Evolutionary conservation across 64 coral and sea anemone species (phyloP).

Genomic region (Dendronephthya gigantea): DNA sequence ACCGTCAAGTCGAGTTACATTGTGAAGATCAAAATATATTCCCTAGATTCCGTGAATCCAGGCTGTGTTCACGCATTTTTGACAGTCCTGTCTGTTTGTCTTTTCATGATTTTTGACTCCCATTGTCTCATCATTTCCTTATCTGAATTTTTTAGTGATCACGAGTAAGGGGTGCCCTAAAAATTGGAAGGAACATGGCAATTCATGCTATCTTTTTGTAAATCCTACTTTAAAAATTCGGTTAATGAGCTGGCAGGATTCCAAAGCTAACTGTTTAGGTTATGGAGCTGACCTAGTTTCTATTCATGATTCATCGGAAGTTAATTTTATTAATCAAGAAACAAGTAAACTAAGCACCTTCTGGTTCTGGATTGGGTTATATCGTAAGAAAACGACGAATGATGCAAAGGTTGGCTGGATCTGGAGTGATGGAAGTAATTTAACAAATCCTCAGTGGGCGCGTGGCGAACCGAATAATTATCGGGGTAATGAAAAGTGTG

Average conservation of each 20-base stretch:
- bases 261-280: neutral
- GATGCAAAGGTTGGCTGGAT: slow-evolving; percentile 6
- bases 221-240: neutral
- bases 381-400: neutral
- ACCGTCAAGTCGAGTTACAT: no score
- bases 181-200: neutral
- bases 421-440: slow-evolving; percentile 4
- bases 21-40: no score
- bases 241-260: neutral
- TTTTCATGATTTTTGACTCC: no score
- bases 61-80: no score
- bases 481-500: neutral
- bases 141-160: neutral
- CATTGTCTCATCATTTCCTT: no score
- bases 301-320: neutral
- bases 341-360: neutral
- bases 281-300: neutral
- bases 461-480: neutral
- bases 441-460: neutral
- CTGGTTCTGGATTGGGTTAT: slow-evolving; percentile 1
- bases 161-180: neutral
- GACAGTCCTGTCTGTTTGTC: no score
- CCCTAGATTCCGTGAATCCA: no score
- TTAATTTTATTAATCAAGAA: neutral
- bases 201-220: slow-evolving; percentile 8